Evolutionary conservation across 2,888 invertebrate genomes (phyloP).

Genomic region (Melolontha melolontha): DNA sequence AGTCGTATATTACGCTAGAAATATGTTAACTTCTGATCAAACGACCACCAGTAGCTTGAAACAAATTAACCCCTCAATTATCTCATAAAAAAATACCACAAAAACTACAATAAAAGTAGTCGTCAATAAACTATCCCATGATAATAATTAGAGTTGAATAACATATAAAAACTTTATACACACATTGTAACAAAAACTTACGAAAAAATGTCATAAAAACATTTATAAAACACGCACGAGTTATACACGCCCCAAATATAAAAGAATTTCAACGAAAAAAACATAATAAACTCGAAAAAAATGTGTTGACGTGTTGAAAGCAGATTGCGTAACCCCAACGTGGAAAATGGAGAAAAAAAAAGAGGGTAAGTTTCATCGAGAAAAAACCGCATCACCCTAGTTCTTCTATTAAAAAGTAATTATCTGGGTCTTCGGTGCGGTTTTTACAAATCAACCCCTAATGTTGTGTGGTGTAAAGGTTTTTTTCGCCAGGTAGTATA

Average conservation of each 20-base stretch:
- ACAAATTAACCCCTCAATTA: slow-evolving; percentile 13
- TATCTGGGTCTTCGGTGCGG: slow-evolving; percentile 58
- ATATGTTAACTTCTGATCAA: not conserved
- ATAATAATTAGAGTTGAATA: not conserved
- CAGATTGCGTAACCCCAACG: slow-evolving; percentile 42
- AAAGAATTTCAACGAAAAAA: not conserved
- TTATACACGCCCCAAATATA: not conserved
- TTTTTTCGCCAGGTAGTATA: not conserved
- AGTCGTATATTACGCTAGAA: too few species aligned
- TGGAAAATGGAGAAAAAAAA: slow-evolving; percentile 29
- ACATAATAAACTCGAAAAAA: slow-evolving; percentile 39
- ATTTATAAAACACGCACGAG: not conserved
- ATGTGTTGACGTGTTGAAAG: slow-evolving; percentile 59
- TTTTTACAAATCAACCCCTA: slow-evolving; percentile 58
- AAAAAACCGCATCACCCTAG: slow-evolving; percentile 50
- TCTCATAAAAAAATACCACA: slow-evolving; percentile 3
- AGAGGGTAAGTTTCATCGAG: slow-evolving; percentile 39
- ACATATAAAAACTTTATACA: too few species aligned
- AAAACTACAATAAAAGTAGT: slow-evolving; percentile 1
- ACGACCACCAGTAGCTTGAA: not conserved
- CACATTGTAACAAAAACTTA: too few species aligned
- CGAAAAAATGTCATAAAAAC: too few species aligned
- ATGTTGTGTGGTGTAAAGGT: not conserved
- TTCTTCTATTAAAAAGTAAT: slow-evolving; percentile 60
- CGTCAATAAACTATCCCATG: not conserved